phyloP scores from a whole-genome alignment of 1,140 invertebrate species.

The Caenorhabditis inopinata region DNA sequence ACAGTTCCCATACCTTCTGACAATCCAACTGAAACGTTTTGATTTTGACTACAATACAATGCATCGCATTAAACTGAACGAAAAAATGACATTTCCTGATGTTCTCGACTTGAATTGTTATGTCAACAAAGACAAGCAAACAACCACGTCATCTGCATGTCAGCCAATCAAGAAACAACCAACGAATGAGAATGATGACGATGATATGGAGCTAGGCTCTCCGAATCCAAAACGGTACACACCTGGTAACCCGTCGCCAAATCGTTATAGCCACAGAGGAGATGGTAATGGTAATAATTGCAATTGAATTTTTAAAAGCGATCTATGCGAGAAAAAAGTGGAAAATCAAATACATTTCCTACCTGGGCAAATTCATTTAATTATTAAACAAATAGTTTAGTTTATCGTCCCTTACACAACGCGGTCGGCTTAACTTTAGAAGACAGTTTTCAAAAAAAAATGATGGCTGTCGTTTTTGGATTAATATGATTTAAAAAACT shows the following conservation, averaged over 20 bases:
- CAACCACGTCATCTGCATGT: slow-evolving; percentile 42
- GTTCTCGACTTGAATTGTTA: slow-evolving; percentile 80
- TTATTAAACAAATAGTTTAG: no score
- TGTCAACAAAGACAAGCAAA: slow-evolving; percentile 69
- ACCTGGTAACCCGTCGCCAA: slow-evolving; percentile 68
- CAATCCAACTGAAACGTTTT: slow-evolving; percentile 84
- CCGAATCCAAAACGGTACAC: slow-evolving; percentile 75
- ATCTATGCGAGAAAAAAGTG: neutral
- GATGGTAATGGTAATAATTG: neutral
- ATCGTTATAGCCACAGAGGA: neutral
- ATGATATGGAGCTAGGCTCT: slow-evolving; percentile 66
- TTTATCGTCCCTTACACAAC: no score
- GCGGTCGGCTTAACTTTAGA: no score
- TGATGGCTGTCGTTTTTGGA: no score
- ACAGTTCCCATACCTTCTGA: slow-evolving; percentile 83
- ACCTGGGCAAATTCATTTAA: no score
- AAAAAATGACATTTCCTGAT: slow-evolving; percentile 83
- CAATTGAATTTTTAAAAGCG: no score
- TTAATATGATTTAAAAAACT: no score
- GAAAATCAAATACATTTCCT: no score
- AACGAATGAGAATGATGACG: slow-evolving; percentile 62
- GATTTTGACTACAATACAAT: slow-evolving; percentile 85
- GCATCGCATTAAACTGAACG: slow-evolving; percentile 85
- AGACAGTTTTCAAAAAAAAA: no score
- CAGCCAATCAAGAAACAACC: slow-evolving; percentile 52